phyloP scores from a whole-genome alignment of 2,113 vertebrate species.

The Proteles cristata region DNA sequence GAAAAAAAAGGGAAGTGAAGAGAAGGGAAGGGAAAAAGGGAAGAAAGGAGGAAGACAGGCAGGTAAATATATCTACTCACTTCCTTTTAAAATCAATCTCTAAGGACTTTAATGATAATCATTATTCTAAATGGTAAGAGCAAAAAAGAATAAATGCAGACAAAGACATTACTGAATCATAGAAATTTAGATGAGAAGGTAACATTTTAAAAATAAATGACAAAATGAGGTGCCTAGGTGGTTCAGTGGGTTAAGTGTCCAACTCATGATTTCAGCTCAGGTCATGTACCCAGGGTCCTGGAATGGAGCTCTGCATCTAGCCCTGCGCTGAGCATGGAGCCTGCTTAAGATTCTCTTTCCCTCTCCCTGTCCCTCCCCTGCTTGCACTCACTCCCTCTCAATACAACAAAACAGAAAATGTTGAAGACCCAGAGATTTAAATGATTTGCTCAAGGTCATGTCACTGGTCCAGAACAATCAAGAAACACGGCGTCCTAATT shows the following conservation, averaged over 20 bases:
- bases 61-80: conserved; percentile 37
- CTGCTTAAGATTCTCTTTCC: too few relatives aligned
- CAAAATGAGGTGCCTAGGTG: not conserved
- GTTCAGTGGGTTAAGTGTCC: too few relatives aligned
- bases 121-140: conserved; percentile 2
- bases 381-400: too few relatives aligned
- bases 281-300: too few relatives aligned
- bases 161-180: not conserved
- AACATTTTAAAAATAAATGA: conserved; percentile 49
- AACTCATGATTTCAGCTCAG: too few relatives aligned
- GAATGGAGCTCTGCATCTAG: too few relatives aligned
- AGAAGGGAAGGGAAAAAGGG: too few relatives aligned
- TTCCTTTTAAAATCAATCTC: conserved; percentile 60
- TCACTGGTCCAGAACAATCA: not conserved
- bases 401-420: not conserved
- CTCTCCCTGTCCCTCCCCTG: too few relatives aligned
- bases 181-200: conserved; percentile 14
- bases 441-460: not conserved
- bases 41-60: not conserved
- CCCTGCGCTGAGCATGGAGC: too few relatives aligned
- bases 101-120: conserved; percentile 39
- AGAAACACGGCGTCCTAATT: not conserved
- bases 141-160: not conserved
- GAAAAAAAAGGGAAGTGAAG: too few relatives aligned
- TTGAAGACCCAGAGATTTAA: conserved; percentile 34